A percentile compares a stretch with the other conserved stretches of the same genome.
Conservation (phyloP, 2,797 vertebrate genomes). For the Epinephelus malabaricus region DNA sequence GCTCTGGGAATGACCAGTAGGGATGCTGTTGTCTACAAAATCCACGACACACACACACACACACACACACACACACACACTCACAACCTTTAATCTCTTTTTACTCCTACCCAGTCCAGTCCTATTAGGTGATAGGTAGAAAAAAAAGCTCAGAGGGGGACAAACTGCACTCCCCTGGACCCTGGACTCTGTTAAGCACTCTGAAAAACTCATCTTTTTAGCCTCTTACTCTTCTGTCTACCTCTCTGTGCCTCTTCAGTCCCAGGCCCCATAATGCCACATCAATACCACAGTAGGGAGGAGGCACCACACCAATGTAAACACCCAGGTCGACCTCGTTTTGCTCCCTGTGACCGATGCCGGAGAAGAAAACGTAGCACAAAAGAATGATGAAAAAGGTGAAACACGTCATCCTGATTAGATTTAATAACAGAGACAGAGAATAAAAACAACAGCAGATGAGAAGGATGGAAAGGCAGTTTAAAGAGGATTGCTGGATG, state of each 20-base stretch:
- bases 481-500: constrained; percentile 78
- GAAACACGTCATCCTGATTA: constrained; percentile 81
- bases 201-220: constrained; percentile 73
- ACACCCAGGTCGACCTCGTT: constrained; percentile 81
- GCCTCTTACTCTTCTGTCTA: constrained; percentile 56
- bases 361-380: constrained; percentile 66
- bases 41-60: background rate
- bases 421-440: constrained; percentile 76
- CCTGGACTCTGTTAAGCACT: constrained; percentile 73
- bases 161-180: constrained; percentile 73
- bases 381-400: constrained; percentile 83
- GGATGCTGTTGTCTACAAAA: constrained; percentile 74
- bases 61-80: constrained; percentile 16
- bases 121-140: constrained; percentile 53
- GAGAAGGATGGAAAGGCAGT: constrained; percentile 58
- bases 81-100: constrained; percentile 58
- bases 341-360: constrained; percentile 79
- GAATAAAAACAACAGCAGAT: constrained; percentile 22
- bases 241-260: constrained; percentile 52
- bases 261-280: constrained; percentile 80
- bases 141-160: constrained; percentile 64
- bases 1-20: constrained; percentile 68
- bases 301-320: constrained; percentile 89
- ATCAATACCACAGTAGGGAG: constrained; percentile 91
- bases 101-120: constrained; percentile 61